Evolutionary conservation across 2,888 invertebrate genomes (phyloP).

Genomic region (Agrotis segetum): DNA sequence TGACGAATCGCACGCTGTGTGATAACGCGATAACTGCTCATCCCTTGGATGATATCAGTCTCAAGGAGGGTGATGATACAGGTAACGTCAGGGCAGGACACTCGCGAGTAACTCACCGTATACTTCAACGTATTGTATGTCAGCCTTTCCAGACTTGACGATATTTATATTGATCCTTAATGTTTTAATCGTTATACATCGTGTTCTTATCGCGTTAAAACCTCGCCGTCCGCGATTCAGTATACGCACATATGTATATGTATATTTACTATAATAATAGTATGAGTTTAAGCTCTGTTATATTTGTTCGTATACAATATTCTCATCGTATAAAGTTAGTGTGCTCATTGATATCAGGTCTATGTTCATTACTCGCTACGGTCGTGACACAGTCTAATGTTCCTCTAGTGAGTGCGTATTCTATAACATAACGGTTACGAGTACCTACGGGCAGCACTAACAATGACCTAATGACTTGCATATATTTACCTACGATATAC

Average conservation of each 20-base stretch:
- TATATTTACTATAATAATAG: conserved; percentile 78
- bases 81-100: conserved; percentile 42
- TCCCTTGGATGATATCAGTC: conserved; percentile 83
- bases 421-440: conserved; percentile 76
- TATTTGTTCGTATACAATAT: conserved; percentile 90
- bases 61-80: conserved; percentile 66
- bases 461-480: conserved; percentile 87
- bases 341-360: conserved; percentile 79
- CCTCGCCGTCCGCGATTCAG: conserved; percentile 68
- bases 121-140: conserved; percentile 28
- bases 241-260: conserved; percentile 80
- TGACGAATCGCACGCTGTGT: conserved; percentile 68
- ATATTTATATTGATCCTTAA: conserved; percentile 54
- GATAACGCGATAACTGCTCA: conserved; percentile 72
- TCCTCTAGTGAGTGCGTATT: conserved; percentile 84
- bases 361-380: conserved; percentile 78
- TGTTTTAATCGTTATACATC: conserved; percentile 66
- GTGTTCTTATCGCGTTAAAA: conserved; percentile 61
- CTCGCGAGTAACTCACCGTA: conserved; percentile 42
- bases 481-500: conserved; percentile 90
- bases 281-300: conserved; percentile 88
- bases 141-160: conserved; percentile 15
- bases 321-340: conserved; percentile 79
- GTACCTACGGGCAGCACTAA: conserved; percentile 87
- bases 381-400: conserved; percentile 80